A percentile compares a stretch with the other conserved stretches of the same genome.
These are phyloP conservation scores for Morus bassanus DNA, from an alignment of 2,797 vertebrate genomes.

Conservation along the genomic window DNA sequence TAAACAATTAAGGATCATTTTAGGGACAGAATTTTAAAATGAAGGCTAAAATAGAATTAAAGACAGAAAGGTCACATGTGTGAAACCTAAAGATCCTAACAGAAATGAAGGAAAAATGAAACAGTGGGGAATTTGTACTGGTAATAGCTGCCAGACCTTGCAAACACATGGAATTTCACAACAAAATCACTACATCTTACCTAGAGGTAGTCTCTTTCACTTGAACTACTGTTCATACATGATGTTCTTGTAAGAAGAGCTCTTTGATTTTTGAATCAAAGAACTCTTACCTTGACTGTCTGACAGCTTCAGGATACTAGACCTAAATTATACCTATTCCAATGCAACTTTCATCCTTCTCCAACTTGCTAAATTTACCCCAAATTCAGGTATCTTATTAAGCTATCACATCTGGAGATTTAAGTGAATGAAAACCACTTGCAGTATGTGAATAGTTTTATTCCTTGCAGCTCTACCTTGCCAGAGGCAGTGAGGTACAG, in stretches of 20 bases:
- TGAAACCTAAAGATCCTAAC: not conserved
- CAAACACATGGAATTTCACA: not conserved
- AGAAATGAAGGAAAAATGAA: not conserved
- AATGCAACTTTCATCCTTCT: not conserved
- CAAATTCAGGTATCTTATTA: not conserved
- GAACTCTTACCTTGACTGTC: not conserved
- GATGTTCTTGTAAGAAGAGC: not conserved
- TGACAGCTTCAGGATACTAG: not conserved
- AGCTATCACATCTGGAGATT: not conserved
- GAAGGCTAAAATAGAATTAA: not conserved
- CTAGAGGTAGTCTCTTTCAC: not conserved
- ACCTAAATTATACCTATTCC: not conserved
- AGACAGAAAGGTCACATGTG: not conserved
- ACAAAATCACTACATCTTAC: not conserved
- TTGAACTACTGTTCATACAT: not conserved
- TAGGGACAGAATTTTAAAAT: not conserved
- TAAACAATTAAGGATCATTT: not conserved
- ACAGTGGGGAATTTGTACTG: not conserved
- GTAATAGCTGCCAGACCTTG: not conserved
- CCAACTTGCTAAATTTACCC: not conserved
- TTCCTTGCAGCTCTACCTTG: not conserved
- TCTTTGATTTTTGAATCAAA: slow-evolving; percentile 19
- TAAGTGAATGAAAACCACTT: not conserved
- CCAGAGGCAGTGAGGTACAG: not conserved
- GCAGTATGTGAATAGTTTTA: not conserved